Evolutionary conservation across 2,888 invertebrate genomes (phyloP), one percentile per base, ranked within the genome.

Genomic region (Elegia similella): DNA sequence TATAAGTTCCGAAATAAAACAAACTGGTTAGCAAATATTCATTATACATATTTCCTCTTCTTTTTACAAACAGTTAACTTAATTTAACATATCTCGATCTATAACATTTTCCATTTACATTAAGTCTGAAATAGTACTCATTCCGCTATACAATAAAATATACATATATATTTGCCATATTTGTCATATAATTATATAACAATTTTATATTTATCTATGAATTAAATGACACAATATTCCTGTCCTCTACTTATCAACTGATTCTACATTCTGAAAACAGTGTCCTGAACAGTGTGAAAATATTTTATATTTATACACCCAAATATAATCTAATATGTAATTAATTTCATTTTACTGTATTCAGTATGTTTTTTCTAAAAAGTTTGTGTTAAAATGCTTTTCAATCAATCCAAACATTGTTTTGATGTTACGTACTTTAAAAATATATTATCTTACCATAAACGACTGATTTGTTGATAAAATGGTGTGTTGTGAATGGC

Each of bases 11-110:
- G 7, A 80, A 88, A 82, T 83, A 70, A 88, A 89, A 88, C 86
- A 76, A 82, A 65, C 42, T 52, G 16, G 48, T n/a, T 90, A 88
- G 84, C 88, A 91, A 91, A 90, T 90, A 86, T 86, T 89, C 86
- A 89, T 90, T 88, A 89, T 88, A 89, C 90, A 90, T 91, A 87
- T 87, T 89, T 85, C 84, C 85, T 88, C 82, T 86, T 84, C 84
- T 85, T 88, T 91, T 90, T 89, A 90, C 90, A 90, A 91, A 91
- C 90, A 90, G 82, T 89, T 88, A 88, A 88, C 90, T 88, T 90
- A 90, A 80, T 77, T 85, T 88, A 88, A 88, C 87, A 85, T 85
- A 84, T 86, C 80, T 88, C 83, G 79, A 72, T 88, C 81, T 84
- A 86, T 89, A 91, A 90, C 90, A 89, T 85, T 83, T 80, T 86